These are phyloP conservation scores for Lucilia sericata DNA, from an alignment of 1,140 invertebrate genomes.

Conservation along the genomic window DNA sequence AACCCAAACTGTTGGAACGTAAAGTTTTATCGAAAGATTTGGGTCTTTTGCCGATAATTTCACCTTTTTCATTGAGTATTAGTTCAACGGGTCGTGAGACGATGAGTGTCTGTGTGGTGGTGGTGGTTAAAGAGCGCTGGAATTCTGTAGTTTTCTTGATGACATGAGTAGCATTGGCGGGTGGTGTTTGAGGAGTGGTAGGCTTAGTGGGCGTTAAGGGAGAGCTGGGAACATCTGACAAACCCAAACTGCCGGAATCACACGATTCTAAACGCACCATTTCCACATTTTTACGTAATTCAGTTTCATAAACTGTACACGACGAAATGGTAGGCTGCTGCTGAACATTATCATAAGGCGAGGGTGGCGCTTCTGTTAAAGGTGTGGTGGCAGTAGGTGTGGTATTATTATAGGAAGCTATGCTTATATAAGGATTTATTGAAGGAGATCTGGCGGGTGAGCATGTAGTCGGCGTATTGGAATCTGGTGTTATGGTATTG, in stretches of 20 bases:
- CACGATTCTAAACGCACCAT: conserved; percentile 48
- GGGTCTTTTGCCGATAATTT: conserved; percentile 55
- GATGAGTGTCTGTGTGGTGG: conserved; percentile 57
- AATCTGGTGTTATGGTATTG: conserved; percentile 36
- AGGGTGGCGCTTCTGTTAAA: conserved; percentile 27
- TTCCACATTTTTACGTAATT: conserved; percentile 53
- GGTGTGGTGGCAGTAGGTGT: conserved; percentile 32
- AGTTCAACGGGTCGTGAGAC: conserved; percentile 60
- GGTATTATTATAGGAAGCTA: conserved; percentile 52
- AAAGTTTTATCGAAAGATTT: conserved; percentile 48
- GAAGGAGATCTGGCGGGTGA: conserved; percentile 36
- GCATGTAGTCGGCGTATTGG: not conserved
- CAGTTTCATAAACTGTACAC: conserved; percentile 51
- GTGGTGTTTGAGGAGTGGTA: not conserved
- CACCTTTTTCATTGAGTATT: conserved; percentile 59
- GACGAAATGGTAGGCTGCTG: conserved; percentile 46
- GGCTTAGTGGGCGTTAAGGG: not conserved
- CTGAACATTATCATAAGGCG: conserved; percentile 14
- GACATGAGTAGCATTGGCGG: conserved; percentile 26
- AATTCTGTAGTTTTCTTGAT: conserved; percentile 52
- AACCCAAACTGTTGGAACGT: conserved; percentile 62
- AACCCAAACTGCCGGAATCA: not conserved
- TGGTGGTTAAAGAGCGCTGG: conserved; percentile 56
- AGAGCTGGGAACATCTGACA: not conserved
- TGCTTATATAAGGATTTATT: conserved; percentile 54